Percentiles rank a stretch among this genome's conserved stretches.
These are phyloP conservation scores for Capitella teleta DNA, from an alignment of 1,140 invertebrate genomes.

Conservation along the genomic window DNA sequence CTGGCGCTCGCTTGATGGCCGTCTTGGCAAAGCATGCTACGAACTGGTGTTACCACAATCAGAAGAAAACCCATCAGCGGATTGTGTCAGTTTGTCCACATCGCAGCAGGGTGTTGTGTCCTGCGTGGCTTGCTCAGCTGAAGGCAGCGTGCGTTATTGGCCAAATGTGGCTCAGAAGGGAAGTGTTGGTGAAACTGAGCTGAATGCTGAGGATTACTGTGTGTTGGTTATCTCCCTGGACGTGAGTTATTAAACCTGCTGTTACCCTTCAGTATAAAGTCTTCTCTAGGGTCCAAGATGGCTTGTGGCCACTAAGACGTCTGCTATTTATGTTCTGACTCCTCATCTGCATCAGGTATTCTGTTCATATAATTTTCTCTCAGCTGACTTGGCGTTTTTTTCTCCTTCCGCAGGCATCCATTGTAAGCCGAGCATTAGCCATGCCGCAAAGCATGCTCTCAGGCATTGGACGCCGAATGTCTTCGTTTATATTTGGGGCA, in stretches of 20 bases:
- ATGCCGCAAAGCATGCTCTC: slow-evolving; percentile 71
- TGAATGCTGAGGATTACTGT: slow-evolving; percentile 8
- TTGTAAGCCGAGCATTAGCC: background rate
- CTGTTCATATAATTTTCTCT: background rate
- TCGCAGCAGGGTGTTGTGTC: slow-evolving; percentile 3
- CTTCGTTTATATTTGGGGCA: slow-evolving; percentile 75
- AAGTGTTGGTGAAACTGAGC: slow-evolving; percentile 63
- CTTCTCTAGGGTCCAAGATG: background rate
- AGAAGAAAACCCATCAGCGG: background rate
- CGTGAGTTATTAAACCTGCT: background rate
- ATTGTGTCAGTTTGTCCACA: background rate
- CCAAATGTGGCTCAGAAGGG: slow-evolving; percentile 76
- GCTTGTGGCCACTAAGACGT: background rate
- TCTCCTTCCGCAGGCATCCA: background rate
- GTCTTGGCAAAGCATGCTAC: slow-evolving; percentile 20
- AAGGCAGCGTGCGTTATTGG: slow-evolving; percentile 86
- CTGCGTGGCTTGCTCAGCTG: slow-evolving; percentile 76
- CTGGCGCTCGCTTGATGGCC: slow-evolving; percentile 62
- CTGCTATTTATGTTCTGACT: background rate
- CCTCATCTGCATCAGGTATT: slow-evolving; percentile 9
- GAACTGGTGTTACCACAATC: no score
- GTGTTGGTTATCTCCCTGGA: background rate
- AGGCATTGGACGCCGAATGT: slow-evolving; percentile 70
- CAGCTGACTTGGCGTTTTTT: background rate
- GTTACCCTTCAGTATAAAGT: background rate